A percentile compares a stretch with the other conserved stretches of the same genome.
These are phyloP conservation scores for Torymus aiolomorphi DNA, from an alignment of 2,888 invertebrate genomes.

Conservation along the genomic window DNA sequence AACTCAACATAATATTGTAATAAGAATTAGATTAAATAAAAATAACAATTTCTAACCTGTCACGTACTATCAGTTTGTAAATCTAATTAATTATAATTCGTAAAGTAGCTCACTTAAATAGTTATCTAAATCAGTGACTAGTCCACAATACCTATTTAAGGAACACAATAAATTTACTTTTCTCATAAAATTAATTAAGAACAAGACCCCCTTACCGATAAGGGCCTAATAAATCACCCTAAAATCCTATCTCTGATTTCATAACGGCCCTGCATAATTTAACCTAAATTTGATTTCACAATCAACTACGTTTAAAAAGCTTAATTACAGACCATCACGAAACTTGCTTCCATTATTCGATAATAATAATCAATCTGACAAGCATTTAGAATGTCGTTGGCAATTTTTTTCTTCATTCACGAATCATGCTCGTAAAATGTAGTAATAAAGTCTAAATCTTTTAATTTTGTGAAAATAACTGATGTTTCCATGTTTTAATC, in stretches of 20 bases:
- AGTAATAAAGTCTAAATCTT: too few species aligned
- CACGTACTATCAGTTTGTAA: not conserved
- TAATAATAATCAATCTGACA: constrained; percentile 37
- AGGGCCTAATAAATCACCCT: constrained; percentile 42
- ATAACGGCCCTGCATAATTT: constrained; percentile 38
- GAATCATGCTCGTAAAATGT: not conserved
- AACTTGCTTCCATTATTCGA: constrained; percentile 26
- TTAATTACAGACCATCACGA: constrained; percentile 49
- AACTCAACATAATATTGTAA: too few species aligned
- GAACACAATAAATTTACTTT: constrained; percentile 34
- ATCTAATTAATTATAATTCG: not conserved
- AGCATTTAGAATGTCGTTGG: not conserved
- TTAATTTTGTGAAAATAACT: too few species aligned
- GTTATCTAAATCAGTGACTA: constrained; percentile 18
- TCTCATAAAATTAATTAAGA: constrained; percentile 47
- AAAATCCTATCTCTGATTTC: constrained; percentile 48
- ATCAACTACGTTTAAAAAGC: constrained; percentile 22
- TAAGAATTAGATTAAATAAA: too few species aligned
- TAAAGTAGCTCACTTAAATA: not conserved
- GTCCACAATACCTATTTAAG: constrained; percentile 16
- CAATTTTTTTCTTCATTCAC: not conserved
- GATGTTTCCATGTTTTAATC: too few species aligned
- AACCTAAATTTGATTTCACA: constrained; percentile 44
- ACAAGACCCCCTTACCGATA: constrained; percentile 28
- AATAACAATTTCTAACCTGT: too few species aligned